phyloP scores from a whole-genome alignment of 1,140 invertebrate species.

The Papilio dardanus region DNA sequence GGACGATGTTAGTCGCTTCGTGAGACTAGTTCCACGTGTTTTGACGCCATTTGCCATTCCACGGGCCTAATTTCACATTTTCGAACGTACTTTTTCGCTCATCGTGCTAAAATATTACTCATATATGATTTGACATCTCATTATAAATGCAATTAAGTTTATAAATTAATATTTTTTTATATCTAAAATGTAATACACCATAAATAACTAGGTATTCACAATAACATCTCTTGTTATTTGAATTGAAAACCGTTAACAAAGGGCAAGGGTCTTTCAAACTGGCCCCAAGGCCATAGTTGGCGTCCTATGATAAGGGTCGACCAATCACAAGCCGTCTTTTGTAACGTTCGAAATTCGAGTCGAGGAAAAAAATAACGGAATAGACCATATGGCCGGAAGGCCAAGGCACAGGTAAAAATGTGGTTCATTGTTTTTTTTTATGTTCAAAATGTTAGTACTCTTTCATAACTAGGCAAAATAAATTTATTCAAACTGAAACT shows the following conservation, averaged over 20 bases:
- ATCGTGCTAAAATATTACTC: background rate
- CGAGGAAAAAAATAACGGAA: slow-evolving; percentile 41
- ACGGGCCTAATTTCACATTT: slow-evolving; percentile 40
- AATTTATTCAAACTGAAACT: too few species aligned
- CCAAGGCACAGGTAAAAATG: slow-evolving; percentile 33
- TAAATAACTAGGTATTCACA: background rate
- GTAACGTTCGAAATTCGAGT: slow-evolving; percentile 65
- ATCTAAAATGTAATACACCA: background rate
- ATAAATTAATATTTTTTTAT: background rate
- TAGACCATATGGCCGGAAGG: slow-evolving; percentile 43
- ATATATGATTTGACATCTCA: background rate
- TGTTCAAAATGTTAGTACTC: background rate
- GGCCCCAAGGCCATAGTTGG: slow-evolving; percentile 60
- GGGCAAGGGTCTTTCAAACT: slow-evolving; percentile 60
- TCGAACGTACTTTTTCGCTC: slow-evolving; percentile 40
- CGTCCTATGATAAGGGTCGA: slow-evolving; percentile 73
- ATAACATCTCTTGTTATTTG: background rate
- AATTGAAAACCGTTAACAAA: slow-evolving; percentile 62
- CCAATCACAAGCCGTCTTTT: slow-evolving; percentile 64
- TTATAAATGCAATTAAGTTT: background rate
- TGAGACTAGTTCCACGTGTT: slow-evolving; percentile 56
- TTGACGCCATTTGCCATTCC: slow-evolving; percentile 46
- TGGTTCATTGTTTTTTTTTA: slow-evolving; percentile 30
- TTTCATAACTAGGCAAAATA: background rate
- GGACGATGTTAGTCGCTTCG: slow-evolving; percentile 30